Percentiles rank a stretch among this genome's conserved stretches.
Conservation (phyloP, 1,140 invertebrate genomes). For the Charaxes varanes region DNA sequence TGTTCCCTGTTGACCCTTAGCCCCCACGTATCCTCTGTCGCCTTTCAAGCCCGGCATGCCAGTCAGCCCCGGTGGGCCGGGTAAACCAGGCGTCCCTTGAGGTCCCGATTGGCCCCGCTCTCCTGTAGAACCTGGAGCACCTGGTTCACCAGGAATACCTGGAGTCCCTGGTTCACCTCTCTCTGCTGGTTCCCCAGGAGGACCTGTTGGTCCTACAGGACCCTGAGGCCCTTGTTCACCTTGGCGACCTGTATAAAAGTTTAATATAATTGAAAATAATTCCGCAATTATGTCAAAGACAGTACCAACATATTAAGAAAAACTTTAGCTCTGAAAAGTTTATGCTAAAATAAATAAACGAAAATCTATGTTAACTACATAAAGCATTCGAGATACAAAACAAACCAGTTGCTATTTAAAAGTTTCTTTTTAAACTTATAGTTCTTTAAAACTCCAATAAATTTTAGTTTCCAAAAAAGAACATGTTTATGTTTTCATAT, state of each 20-base stretch:
- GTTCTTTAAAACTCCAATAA: no score
- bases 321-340: no score
- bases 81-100: conserved; percentile 79
- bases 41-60: conserved; percentile 84
- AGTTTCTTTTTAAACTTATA: no score
- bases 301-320: background rate
- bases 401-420: no score
- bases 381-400: no score
- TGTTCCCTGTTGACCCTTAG: conserved; percentile 84
- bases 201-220: conserved; percentile 79
- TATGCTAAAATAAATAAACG: no score
- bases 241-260: conserved; percentile 69
- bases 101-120: conserved; percentile 81
- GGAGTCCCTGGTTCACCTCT: conserved; percentile 83
- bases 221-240: conserved; percentile 83
- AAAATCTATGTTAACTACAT: no score
- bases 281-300: background rate
- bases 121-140: conserved; percentile 81
- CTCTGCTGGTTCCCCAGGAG: conserved; percentile 84
- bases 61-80: conserved; percentile 78
- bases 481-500: no score
- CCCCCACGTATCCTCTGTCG: conserved; percentile 79
- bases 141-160: conserved; percentile 82
- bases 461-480: no score
- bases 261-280: no score